phyloP scores from a whole-genome alignment of 2,113 vertebrate species.

The Chionis minor region DNA sequence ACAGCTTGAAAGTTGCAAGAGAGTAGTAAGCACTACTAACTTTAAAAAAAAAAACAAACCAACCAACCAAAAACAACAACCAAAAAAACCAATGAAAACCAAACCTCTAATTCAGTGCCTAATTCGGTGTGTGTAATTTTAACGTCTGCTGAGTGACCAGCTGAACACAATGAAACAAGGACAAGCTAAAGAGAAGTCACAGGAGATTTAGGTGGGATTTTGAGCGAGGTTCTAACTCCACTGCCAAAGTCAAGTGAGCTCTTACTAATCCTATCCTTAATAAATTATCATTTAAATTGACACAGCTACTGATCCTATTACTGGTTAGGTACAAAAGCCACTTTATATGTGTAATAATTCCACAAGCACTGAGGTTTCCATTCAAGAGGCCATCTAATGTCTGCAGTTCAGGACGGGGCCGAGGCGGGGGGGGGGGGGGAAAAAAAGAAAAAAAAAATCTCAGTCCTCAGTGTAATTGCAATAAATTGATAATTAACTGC shows the following conservation, averaged over 20 bases:
- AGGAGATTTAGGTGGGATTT: background rate
- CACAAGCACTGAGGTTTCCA: background rate
- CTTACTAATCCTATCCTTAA: background rate
- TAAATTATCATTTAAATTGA: slow-evolving; percentile 22
- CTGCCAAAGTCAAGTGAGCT: background rate
- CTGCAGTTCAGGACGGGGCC: background rate
- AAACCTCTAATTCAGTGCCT: background rate
- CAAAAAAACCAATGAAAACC: background rate
- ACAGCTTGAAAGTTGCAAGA: background rate
- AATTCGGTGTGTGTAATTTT: background rate
- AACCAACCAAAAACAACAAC: too few species aligned
- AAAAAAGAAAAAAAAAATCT: background rate
- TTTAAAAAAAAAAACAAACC: background rate
- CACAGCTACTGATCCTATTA: background rate
- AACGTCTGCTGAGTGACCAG: background rate
- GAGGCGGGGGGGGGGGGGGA: background rate
- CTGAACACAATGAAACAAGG: background rate
- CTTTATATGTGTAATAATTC: background rate
- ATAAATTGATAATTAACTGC: background rate
- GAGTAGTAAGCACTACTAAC: background rate
- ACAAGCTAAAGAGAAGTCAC: background rate
- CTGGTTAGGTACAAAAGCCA: background rate
- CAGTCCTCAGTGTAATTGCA: background rate
- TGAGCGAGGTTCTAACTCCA: background rate
- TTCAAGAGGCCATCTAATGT: background rate